Base-by-base conservation (phyloP, 2,113 vertebrate species). In the Myanophis thanlyinensis region DNA sequence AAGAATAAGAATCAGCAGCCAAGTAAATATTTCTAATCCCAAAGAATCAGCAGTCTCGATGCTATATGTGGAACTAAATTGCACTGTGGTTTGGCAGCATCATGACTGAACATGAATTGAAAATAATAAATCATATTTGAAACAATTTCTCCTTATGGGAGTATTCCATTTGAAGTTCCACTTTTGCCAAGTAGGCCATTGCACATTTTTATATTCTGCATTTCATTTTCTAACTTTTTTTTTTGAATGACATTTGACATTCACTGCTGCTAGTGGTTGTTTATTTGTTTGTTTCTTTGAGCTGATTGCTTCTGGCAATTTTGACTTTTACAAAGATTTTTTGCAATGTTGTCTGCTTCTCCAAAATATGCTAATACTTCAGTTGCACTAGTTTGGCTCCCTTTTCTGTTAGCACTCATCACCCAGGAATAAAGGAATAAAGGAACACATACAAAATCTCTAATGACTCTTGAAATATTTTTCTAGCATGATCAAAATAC, bases 401-500 rank as follows among this genome's bases (percentile, higher is more conserved):
- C n/a, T 52, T 53, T 80, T 80, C 44, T 80, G n/a, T 80, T 80
- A 44, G 73, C 35, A 40, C 73, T 44, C 35, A 80, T 40, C 35
- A 40, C 18, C n/a, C 35, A 80, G 22, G 27, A n/a, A 80, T 80
- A 44, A 30, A 20, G 27, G 46, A 56, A 59, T 27, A 27, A 91
- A 85, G 40, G 18, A 10, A 22, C 84, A 1, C 23, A 53, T 92
- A 87, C 27, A 1, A 0, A 91, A 2, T 3, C 1, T 5, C 30
- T 2, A 56, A 94, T 6, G 0, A n/a, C 85, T 47, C 13, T 27
- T 4, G 27, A 85, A 23, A 53, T 3, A 0, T 80, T 40, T 80
- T 67, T 49, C 90, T 52, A 97, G 96, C 92, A 1, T 0, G 67
- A 95, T 25, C 62, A 96, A 56, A 96, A 93, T 0, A 92, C 40